Conservation (phyloP, 2,797 vertebrate species). For the Avahi laniger region DNA sequence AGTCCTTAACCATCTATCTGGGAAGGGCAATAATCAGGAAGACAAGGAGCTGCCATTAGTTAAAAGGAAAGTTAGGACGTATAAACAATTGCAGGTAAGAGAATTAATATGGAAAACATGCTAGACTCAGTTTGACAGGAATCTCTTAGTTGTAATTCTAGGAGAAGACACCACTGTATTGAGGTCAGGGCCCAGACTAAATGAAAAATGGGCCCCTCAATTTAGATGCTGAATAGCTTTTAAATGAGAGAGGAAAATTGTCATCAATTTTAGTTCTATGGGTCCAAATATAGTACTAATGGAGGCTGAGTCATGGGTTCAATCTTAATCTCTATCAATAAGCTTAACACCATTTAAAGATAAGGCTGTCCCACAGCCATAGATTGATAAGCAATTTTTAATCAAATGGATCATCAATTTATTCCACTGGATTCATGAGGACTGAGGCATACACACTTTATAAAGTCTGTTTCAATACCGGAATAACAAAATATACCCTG, state of each 20-base stretch:
- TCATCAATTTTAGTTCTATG: conserved; percentile 58
- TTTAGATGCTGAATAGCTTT: conserved; percentile 22
- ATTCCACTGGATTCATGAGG: not conserved
- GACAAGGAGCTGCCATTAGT: not conserved
- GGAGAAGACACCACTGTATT: not conserved
- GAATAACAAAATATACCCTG: conserved; percentile 10
- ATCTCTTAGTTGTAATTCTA: conserved; percentile 43
- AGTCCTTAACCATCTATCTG: not conserved
- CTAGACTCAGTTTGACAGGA: not conserved
- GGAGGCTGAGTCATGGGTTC: not conserved
- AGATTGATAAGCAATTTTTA: conserved; percentile 25
- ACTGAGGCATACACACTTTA: not conserved
- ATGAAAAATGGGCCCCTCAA: conserved; percentile 2
- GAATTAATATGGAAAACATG: conserved; percentile 20
- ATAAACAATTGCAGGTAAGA: conserved; percentile 17
- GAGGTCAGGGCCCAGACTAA: conserved; percentile 8
- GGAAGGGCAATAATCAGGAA: not conserved
- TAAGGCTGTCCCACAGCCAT: not conserved
- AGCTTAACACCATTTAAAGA: conserved; percentile 50
- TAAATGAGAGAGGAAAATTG: conserved; percentile 38
- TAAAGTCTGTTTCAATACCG: not conserved
- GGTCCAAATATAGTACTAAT: conserved; percentile 49
- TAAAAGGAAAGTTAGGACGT: not conserved
- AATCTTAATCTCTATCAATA: conserved; percentile 9
- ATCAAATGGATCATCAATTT: conserved; percentile 19